Base-by-base conservation (phyloP, 2,888 invertebrate genomes). In the Slavum lentiscoides region DNA sequence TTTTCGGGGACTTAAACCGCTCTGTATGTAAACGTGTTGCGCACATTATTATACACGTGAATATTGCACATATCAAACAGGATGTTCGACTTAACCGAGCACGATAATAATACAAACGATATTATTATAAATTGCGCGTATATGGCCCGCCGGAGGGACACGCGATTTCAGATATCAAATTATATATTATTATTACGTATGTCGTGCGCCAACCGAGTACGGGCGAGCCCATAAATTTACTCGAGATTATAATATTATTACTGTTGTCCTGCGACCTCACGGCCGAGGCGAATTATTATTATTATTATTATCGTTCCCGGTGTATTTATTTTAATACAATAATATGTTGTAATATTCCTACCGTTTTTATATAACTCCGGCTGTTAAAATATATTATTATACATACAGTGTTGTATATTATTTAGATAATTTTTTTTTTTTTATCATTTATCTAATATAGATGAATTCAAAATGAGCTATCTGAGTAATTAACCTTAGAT, bases 21-120 rank as follows among this genome's bases (percentile, higher is more conserved):
- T n/a, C n/a, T 30, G 30, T 30, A 30, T 30, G 4, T 30, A 30
- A 30, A 30, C 30, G 30, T 30, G 30, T 30, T 30, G 4, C 30
- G 4, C 30, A 30, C 30, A 30, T 30, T 2, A 30, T 30, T 2
- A 30, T 30, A 30, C 30, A 30, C 30, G 30, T 30, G 30, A 30
- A 30, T 30, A 30, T 30, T 23, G 13, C 49, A 39, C 2, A 30
- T n/a, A n/a, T 23, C 53, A 53, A 74, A 53, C 53, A 74, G 64
- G 64, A 74, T 64, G 64, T 74, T 74, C 64, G 64, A 74, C 64
- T 73, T 73, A 23, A 73, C 61, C 59, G 23, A 43, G 43, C 19
- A 23, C 30, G 30, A 30, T 61, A 37, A 73, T 61, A 15, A 39
- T 70, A 72, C 30, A 66, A 2, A 30, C 53, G 19, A 17, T 30